A percentile compares a stretch with the other conserved stretches of the same genome.
These are phyloP conservation scores for Podarcis lilfordi DNA, from an alignment of 2,797 vertebrate species.

Conservation along the genomic window DNA sequence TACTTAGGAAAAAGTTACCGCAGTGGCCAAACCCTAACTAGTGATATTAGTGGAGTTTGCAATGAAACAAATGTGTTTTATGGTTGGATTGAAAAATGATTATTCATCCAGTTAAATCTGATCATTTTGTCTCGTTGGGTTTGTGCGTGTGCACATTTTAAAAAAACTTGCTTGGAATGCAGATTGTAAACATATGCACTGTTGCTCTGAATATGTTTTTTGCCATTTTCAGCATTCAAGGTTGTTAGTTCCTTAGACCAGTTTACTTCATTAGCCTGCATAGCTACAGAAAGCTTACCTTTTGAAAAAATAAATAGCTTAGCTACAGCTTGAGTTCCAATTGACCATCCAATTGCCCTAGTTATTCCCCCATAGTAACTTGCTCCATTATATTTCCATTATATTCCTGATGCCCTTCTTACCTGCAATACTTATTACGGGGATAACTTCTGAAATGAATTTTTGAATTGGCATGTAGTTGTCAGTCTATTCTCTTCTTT, in stretches of 20 bases:
- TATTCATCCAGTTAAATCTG: neutral
- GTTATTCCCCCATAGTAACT: neutral
- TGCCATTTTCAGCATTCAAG: constrained; percentile 5
- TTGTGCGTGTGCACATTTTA: neutral
- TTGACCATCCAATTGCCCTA: neutral
- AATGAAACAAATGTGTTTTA: constrained; percentile 1
- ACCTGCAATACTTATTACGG: too few relatives aligned
- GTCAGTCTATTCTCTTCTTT: neutral
- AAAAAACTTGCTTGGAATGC: neutral
- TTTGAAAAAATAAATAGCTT: neutral
- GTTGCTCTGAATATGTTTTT: neutral
- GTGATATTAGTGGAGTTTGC: neutral
- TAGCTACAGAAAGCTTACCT: neutral
- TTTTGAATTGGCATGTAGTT: too few relatives aligned
- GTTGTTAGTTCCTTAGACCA: neutral
- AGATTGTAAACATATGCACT: neutral
- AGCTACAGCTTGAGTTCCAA: neutral
- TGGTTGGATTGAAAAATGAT: neutral
- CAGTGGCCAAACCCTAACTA: neutral
- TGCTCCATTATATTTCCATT: neutral
- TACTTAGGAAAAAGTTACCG: neutral
- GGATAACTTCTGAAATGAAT: neutral
- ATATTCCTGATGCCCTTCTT: too few relatives aligned
- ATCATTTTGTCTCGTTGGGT: neutral
- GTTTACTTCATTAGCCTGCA: neutral